Percentiles rank a stretch among this genome's conserved stretches.
These are phyloP conservation scores for Rachycentron canadum DNA, from an alignment of 2,797 vertebrate genomes.

Conservation along the genomic window DNA sequence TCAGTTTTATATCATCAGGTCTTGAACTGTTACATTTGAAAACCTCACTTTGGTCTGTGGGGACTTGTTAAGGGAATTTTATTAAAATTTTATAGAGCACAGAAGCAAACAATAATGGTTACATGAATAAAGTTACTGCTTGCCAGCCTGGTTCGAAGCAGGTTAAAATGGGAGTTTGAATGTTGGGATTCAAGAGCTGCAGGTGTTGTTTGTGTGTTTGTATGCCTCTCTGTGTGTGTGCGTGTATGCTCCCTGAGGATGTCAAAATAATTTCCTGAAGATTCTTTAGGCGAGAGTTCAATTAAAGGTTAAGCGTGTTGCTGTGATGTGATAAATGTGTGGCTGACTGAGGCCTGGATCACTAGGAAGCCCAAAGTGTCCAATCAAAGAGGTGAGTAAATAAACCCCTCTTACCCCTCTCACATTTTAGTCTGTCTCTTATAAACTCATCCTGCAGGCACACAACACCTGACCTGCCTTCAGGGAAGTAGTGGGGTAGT, in stretches of 20 bases:
- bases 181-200: neutral
- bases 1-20: neutral
- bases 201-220: neutral
- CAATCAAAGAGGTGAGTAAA: conserved; percentile 43
- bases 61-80: neutral
- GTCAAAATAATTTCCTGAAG: conserved; percentile 16
- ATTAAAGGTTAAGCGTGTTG: conserved; percentile 29
- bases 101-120: neutral
- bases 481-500: neutral
- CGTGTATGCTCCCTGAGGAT: neutral
- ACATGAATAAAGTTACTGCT: neutral
- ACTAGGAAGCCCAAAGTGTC: conserved; percentile 24
- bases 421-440: conserved; percentile 1
- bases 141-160: neutral
- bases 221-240: neutral
- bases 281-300: conserved; percentile 47
- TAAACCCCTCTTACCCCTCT: neutral
- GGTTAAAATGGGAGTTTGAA: neutral
- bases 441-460: conserved; percentile 13
- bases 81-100: neutral
- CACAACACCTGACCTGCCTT: neutral
- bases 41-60: neutral
- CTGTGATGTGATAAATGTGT: conserved; percentile 19
- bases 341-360: conserved; percentile 6
- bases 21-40: neutral